Conservation (phyloP, 2,888 invertebrate genomes). For the Apamea crenata region DNA sequence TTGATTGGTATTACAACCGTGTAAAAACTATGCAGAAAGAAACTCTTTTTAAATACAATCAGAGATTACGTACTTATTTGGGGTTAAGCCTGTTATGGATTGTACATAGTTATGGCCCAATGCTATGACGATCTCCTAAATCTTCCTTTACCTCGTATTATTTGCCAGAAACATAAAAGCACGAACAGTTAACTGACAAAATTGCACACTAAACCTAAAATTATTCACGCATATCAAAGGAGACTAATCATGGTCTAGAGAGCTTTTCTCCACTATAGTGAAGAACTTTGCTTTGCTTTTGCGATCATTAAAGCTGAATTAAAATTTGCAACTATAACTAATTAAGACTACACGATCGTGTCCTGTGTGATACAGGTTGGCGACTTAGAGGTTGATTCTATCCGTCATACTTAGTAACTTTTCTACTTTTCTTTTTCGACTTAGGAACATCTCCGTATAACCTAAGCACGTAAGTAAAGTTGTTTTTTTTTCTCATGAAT, state of each 20-base stretch:
- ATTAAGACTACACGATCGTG: neutral
- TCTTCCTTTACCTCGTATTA: too few species aligned
- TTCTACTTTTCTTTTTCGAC: too few species aligned
- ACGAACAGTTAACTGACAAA: neutral
- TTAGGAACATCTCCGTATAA: too few species aligned
- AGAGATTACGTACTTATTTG: neutral
- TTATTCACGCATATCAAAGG: neutral
- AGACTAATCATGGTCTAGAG: neutral
- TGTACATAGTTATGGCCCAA: neutral
- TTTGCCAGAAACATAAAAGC: too few species aligned
- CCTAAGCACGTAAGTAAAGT: neutral
- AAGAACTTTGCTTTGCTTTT: neutral
- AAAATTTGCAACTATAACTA: neutral
- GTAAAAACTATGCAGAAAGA: conserved; percentile 14
- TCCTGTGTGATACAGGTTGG: neutral
- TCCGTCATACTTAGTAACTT: neutral
- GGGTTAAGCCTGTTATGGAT: neutral
- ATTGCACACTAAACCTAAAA: neutral
- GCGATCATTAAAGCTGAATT: neutral
- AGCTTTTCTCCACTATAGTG: neutral
- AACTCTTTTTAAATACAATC: neutral
- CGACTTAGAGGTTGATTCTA: neutral
- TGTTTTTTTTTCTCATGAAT: neutral
- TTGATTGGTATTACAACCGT: conserved; percentile 44
- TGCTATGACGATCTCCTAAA: neutral